Evolutionary conservation across 2,888 invertebrate species (phyloP), one percentile per base, ranked within the genome.

Genomic region (Eupithecia abbreviata): DNA sequence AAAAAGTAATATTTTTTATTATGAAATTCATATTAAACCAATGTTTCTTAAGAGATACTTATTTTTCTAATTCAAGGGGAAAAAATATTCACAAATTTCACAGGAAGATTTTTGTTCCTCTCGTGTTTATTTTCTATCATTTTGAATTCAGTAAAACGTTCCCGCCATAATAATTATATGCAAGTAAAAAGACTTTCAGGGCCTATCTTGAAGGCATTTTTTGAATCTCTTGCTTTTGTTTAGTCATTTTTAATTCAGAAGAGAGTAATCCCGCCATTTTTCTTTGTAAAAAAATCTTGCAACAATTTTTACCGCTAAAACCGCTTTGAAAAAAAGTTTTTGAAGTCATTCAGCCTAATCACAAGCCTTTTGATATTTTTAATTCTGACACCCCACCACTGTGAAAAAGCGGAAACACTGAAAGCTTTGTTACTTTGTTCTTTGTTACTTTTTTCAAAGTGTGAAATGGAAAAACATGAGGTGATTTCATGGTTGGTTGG

Each of bases 401-500:
- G 76, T 85, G 86, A 89, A 90, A 86, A 87, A 87, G 85, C 89
- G 89, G 89, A 89, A 90, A 90, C 88, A 89, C 87, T 86, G 86
- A 87, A 88, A 89, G 67, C 67, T 68, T 68, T 66, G 41, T 68
- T 83, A 84, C 85, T 85, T 85, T 87, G 89, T 84, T 87, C 85
- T 87, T 89, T 88, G 87, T 88, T 84, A 81, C 80, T 82, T 86
- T 86, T 88, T 90, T 90, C 81, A 82, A 79, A 85, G 90, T 91
- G 92, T 90, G 92, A 92, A 92, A 93, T 92, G 93, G 91, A 89
- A 89, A 91, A 90, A 91, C 90, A 94, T 92, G 92, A 93, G 87
- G 87, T 89, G 89, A 92, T 94, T 94, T 93, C 93, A 94, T 93
- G 94, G 94, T 94, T 92, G 90, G 93, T 93, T 93, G 90, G 87